These are phyloP conservation scores for Petrocephalus sullivani DNA, from an alignment of 2,797 vertebrate species.

Conservation along the genomic window DNA sequence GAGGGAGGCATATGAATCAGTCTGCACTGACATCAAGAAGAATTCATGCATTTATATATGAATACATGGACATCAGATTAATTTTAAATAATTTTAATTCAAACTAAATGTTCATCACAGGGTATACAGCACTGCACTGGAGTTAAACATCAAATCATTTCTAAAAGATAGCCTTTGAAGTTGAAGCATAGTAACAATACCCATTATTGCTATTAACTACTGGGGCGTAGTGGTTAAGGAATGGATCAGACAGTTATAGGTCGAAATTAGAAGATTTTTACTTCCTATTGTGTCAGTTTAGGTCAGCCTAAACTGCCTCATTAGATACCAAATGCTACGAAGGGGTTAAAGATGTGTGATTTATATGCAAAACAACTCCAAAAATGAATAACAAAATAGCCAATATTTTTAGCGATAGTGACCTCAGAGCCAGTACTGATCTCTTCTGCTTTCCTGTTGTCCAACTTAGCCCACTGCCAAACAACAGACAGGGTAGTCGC, in stretches of 20 bases:
- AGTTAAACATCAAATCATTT: not conserved
- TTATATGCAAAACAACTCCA: not conserved
- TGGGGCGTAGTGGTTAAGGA: not conserved
- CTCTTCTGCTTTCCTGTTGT: not conserved
- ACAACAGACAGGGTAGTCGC: not conserved
- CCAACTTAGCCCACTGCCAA: not conserved
- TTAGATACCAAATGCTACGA: not conserved
- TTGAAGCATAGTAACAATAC: not conserved
- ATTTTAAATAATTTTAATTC: not conserved
- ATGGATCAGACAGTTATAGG: not conserved
- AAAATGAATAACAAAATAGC: constrained; percentile 16
- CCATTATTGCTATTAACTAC: not conserved
- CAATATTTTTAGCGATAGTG: not conserved
- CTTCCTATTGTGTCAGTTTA: not conserved
- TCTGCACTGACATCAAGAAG: not conserved
- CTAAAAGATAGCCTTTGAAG: not conserved
- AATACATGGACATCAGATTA: not conserved
- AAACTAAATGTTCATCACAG: not conserved
- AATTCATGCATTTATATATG: not conserved
- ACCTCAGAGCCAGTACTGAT: not conserved
- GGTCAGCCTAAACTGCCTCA: not conserved
- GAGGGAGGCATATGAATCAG: not conserved
- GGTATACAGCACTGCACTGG: not conserved
- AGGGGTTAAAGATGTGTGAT: not conserved
- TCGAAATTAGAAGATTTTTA: not conserved